Conservation (phyloP, 2,113 vertebrate genomes). For the Cryptomyrus ogoouensis region DNA sequence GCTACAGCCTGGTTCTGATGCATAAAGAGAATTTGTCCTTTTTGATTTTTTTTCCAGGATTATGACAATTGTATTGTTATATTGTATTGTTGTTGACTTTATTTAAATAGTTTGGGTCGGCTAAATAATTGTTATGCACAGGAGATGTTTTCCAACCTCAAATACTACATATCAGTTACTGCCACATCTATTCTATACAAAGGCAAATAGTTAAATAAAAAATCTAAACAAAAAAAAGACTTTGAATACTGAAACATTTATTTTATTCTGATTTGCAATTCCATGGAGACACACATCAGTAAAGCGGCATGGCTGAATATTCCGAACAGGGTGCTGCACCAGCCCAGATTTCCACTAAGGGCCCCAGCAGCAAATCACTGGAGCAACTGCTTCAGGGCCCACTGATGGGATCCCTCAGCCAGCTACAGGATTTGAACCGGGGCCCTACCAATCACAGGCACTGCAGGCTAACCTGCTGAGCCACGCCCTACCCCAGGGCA, state of each 20-base stretch:
- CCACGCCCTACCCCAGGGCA: too few relatives aligned
- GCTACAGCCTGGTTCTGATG: background rate
- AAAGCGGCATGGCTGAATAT: background rate
- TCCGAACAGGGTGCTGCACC: background rate
- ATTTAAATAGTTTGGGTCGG: background rate
- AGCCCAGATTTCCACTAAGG: background rate
- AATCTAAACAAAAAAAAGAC: background rate
- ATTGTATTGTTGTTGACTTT: background rate
- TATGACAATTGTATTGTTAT: background rate
- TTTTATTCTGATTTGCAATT: background rate
- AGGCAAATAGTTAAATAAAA: background rate
- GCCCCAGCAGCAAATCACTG: background rate
- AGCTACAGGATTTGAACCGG: background rate
- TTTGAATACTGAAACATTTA: background rate
- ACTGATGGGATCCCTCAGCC: background rate
- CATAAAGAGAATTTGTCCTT: background rate
- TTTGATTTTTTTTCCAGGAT: background rate
- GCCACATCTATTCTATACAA: background rate
- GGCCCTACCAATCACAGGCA: background rate
- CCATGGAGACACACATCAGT: background rate
- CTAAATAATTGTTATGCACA: background rate
- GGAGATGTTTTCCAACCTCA: background rate
- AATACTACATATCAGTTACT: background rate
- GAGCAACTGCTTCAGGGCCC: background rate
- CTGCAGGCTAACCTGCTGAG: too few relatives aligned